Base-by-base conservation (phyloP, 2,888 invertebrate genomes). In the Protodeltote pygarga region DNA sequence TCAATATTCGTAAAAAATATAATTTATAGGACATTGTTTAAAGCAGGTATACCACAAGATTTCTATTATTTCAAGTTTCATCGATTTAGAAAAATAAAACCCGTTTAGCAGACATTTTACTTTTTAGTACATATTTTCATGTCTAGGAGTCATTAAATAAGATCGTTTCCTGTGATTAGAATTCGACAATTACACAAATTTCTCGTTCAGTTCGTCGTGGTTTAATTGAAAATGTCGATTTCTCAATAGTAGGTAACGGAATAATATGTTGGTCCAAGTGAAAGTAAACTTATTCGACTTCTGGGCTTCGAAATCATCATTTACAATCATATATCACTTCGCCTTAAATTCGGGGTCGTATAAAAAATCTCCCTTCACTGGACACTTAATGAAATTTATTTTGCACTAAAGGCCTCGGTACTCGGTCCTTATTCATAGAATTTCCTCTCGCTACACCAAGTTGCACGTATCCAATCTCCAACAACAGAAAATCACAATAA, bases 171-270 rank as follows among this genome's bases (percentile, higher is more conserved):
- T 71, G 72, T 62, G 54, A 72, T 77, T 66, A 65, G 47, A 65
- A 59, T 55, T 58, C 55, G 52, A 59, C 67, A 64, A 68, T 75
- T 64, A 67, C 48, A 71, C 59, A 74, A 72, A 68, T 71, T 66
- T 65, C 55, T 44, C 62, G 60, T 60, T 70, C 50, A 55, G 58
- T 60, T 57, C 52, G 58, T 54, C 55, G 58, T 60, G 58, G 51
- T 60, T 77, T 76, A 77, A 77, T 78, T 77, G 65, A 64, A 35
- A 67, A 62, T 65, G 71, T 77, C 61, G 68, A 71, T 74, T 77
- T 77, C 76, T 73, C 63, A 68, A 64, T 57, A 50, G 39, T n/a
- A n/a, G n/a, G n/a, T 71, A 72, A 75, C 75, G 77, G 75, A 78
- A 71, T n/a, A n/a, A n/a, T 75, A 62, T 41, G 45, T 51, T 40